Evolutionary conservation across 1,140 invertebrate genomes (phyloP).

Genomic region (Schlechtendalia chinensis): DNA sequence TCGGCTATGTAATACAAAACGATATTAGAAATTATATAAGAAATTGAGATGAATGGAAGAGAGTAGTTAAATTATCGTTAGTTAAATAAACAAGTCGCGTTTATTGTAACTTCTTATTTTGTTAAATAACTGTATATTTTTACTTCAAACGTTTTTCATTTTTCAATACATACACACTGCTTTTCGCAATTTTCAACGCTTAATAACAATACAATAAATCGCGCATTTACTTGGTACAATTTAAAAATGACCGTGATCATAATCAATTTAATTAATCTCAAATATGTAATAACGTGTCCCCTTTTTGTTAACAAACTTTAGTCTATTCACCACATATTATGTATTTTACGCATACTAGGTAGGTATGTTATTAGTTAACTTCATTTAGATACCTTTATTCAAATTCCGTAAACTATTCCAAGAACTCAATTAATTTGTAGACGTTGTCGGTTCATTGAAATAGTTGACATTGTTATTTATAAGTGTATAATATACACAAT

Average conservation of each 20-base stretch:
- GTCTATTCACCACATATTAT: constrained; percentile 25
- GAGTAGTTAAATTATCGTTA: constrained; percentile 5
- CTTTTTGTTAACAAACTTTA: not conserved
- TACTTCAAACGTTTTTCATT: not conserved
- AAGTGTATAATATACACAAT: no score
- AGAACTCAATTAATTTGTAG: no score
- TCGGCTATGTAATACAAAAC: not conserved
- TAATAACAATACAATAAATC: no score
- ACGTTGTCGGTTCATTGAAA: no score
- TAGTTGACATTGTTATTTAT: no score
- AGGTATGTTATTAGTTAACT: no score
- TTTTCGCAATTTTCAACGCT: no score
- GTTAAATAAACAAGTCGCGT: not conserved
- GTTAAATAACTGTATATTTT: not conserved
- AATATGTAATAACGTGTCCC: not conserved
- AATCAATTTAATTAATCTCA: not conserved
- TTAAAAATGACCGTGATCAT: no score
- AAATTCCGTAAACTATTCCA: constrained; percentile 5
- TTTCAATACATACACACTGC: not conserved
- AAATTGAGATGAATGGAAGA: constrained; percentile 26
- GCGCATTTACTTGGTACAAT: no score
- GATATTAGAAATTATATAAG: constrained; percentile 7
- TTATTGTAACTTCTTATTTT: not conserved
- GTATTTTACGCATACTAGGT: not conserved
- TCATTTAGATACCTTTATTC: constrained; percentile 32